Percentiles rank a stretch among this genome's conserved stretches.
phyloP scores from a whole-genome alignment of 2,113 vertebrate genomes.

The Megaleporinus macrocephalus region DNA sequence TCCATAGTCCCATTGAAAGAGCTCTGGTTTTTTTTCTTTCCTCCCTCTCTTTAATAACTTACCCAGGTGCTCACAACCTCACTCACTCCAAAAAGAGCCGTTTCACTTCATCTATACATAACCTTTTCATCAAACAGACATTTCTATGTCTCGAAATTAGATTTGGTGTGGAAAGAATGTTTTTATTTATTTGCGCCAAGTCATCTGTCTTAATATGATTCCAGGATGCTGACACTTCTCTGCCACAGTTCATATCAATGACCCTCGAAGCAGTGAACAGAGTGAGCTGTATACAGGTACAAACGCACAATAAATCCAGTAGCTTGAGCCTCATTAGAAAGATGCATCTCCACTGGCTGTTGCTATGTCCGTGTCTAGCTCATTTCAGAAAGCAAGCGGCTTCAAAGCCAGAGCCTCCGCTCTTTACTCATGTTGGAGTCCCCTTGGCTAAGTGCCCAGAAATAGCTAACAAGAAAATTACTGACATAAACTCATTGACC shows the following conservation, averaged over 20 bases:
- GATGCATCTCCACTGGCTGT: not conserved
- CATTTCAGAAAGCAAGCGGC: not conserved
- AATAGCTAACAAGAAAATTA: not conserved
- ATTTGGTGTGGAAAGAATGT: not conserved
- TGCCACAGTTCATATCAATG: not conserved
- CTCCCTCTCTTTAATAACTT: not conserved
- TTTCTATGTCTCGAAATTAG: not conserved
- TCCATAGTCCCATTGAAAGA: not conserved
- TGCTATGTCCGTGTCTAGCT: not conserved
- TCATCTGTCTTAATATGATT: constrained; percentile 8
- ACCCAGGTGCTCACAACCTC: not conserved
- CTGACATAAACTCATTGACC: not conserved
- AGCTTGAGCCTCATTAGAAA: not conserved
- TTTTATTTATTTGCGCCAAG: not conserved
- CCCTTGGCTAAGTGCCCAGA: not conserved
- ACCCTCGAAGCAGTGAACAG: not conserved
- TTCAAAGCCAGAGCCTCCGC: not conserved
- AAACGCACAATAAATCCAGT: not conserved
- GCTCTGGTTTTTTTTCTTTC: not conserved
- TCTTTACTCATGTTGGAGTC: not conserved
- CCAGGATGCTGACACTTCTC: not conserved
- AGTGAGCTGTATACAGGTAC: not conserved
- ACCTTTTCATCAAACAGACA: not conserved
- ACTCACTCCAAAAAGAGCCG: not conserved
- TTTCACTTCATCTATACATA: not conserved